These are phyloP conservation scores for Monochamus saltuarius DNA, from an alignment of 1,140 invertebrate species.

Conservation along the genomic window DNA sequence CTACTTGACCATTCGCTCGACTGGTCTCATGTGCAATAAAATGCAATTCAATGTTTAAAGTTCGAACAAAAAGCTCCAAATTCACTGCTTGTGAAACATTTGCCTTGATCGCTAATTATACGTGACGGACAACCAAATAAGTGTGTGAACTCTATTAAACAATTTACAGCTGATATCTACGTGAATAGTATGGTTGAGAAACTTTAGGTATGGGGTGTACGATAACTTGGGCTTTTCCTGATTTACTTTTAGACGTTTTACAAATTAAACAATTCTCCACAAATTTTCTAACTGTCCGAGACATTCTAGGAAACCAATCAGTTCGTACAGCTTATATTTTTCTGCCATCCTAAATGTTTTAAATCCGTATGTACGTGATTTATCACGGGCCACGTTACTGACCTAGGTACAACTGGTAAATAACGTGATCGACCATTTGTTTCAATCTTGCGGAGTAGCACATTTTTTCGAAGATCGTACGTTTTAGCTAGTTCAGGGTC, in stretches of 20 bases:
- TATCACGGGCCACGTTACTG: slow-evolving; percentile 38
- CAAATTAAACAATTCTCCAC: slow-evolving; percentile 39
- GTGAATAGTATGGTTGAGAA: slow-evolving; percentile 15
- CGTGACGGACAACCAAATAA: slow-evolving; percentile 5
- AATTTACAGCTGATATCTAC: slow-evolving; percentile 8
- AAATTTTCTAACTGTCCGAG: slow-evolving; percentile 39
- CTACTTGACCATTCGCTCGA: slow-evolving; percentile 12
- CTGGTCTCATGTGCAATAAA: not conserved
- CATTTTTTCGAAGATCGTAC: slow-evolving; percentile 7
- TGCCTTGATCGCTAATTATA: slow-evolving; percentile 15
- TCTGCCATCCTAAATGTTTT: slow-evolving; percentile 44
- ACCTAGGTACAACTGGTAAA: slow-evolving; percentile 31
- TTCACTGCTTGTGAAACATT: not conserved
- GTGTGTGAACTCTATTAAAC: not conserved
- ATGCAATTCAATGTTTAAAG: slow-evolving; percentile 10
- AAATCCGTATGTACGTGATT: slow-evolving; percentile 26
- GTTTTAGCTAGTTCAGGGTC: slow-evolving; percentile 2
- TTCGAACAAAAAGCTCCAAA: slow-evolving; percentile 8
- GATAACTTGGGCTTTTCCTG: slow-evolving; percentile 5
- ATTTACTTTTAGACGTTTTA: slow-evolving; percentile 32
- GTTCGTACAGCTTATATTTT: slow-evolving; percentile 43
- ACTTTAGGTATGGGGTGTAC: slow-evolving; percentile 19
- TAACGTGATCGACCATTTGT: slow-evolving; percentile 28
- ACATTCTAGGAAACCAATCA: slow-evolving; percentile 44
- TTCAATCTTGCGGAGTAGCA: slow-evolving; percentile 18